Evolutionary conservation across 1,140 invertebrate species (phyloP).

Genomic region (Sycobia sp.): DNA sequence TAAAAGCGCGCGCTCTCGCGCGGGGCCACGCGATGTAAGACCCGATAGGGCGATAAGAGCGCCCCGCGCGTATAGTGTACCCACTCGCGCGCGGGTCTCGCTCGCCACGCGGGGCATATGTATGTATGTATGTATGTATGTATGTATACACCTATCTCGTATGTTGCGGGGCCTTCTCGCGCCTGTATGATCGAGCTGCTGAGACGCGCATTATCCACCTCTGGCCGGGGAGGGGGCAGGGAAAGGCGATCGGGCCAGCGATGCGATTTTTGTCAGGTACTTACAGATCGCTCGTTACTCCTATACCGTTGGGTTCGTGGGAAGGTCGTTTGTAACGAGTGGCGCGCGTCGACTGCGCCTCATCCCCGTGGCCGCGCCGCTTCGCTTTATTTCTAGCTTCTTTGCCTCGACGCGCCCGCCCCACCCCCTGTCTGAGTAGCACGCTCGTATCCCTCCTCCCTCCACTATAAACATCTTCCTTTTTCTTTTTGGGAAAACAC

Average conservation of each 20-base stretch:
- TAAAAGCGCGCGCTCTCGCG: constrained; percentile 11
- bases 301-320: constrained; percentile 44
- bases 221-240: too few species aligned
- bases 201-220: constrained; percentile 26
- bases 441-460: not conserved
- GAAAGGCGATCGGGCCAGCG: not conserved
- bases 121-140: too few species aligned
- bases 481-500: constrained; percentile 16
- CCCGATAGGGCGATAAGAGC: constrained; percentile 16
- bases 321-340: constrained; percentile 41
- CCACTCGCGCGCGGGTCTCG: not conserved
- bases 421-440: too few species aligned
- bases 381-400: constrained; percentile 1
- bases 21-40: not conserved
- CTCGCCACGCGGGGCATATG: not conserved
- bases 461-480: too few species aligned
- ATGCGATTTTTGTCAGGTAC: constrained; percentile 45
- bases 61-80: not conserved
- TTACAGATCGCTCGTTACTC: constrained; percentile 42
- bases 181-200: constrained; percentile 8
- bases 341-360: not conserved
- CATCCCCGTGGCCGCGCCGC: constrained; percentile 3
- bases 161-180: too few species aligned
- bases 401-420: too few species aligned
- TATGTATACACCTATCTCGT: too few species aligned